Base-by-base conservation (phyloP, 2,888 invertebrate genomes). In the Noctua comes region DNA sequence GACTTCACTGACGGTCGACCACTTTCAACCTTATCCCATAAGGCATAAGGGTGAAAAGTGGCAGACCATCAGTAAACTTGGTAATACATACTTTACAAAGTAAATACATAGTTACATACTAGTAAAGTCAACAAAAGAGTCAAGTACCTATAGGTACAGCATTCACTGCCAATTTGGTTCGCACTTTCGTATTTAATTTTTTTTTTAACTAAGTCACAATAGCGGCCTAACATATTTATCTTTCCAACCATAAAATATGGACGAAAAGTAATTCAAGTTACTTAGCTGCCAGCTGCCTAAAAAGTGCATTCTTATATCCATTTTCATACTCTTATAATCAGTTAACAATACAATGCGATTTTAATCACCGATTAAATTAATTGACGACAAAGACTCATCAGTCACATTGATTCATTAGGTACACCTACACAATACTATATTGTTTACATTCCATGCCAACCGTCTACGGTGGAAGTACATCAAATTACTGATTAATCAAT, bases 401-500 rank as follows among this genome's bases (percentile, higher is more conserved):
- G 7, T 57, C 6, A 48, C 62, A 66, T n/a, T 66, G n/a, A 66
- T 66, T 16, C 43, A 59, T 62, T 62, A n/a, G n/a, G n/a, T n/a
- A n/a, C n/a, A n/a, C n/a, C n/a, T n/a, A 57, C 36, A 66, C 69
- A 73, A 62, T 69, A 65, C 31, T 10, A 3, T 18, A 40, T 65
- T 74, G 65, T 81, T 75, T 51, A 62, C 59, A 75, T 54, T 75
- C 27, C 57, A 36, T 16, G 16, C 24, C 18, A 43, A 48, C 21
- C n/a, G 59, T 68, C 27, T 13, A 57, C 57, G 8, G 65, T 57
- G 13, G 13, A 40, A 36, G 69, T 51, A 36, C 18, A 54, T 76
- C 27, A 64, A 62, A 48, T 51, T 68, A 72, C 68, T 48, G 62
- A 70, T 76, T 36, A 51, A 68, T 68, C 72, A 69, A 24, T 48